Evolutionary conservation across 2,888 invertebrate genomes (phyloP), one percentile per base, ranked within the genome.

Genomic region (Yponomeuta malinellus): DNA sequence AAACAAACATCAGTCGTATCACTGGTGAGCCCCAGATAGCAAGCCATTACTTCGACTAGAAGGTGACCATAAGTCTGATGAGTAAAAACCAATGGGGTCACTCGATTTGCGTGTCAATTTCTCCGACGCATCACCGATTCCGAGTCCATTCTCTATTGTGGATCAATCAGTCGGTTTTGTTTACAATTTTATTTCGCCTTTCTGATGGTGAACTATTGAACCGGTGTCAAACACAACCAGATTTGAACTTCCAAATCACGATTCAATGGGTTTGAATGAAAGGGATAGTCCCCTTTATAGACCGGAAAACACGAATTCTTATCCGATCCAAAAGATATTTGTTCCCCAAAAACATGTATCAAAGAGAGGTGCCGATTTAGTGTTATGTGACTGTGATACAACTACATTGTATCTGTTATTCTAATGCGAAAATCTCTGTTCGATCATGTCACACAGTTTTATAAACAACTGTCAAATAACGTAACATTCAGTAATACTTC

Each of bases 91-190:
- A 70, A 31, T 43, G 70, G 70, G 70, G 70, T 70, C 70, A 70
- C 37, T 70, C 37, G 63, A 43, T 70, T 70, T 63, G 70, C 70
- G 70, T 70, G 70, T 70, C 70, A 70, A 70, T 70, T 70, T 70
- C 70, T 70, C 70, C 23, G 63, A 43, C 70, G 63, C 70, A 70
- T 70, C 70, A 70, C 70, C 63, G 70, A 70, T n/a, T 70, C 63
- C 33, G 48, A 59, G 12, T 59, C 52, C 52, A 59, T 59, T 59
- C 48, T 69, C 69, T 69, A 70, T 70, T 70, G 70, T 70, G 63
- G 43, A 63, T 63, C 70, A 63, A 70, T 70, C 70, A 70, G 70
- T n/a, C n/a, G 68, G n/a, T 68, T 59, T 59, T 59, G 52, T 59
- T 59, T 59, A 59, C 12, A 12, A 59, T 59, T 59, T 15, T 15